Evolutionary conservation across 2,797 vertebrate species (phyloP).

Genomic region (Phoeniculus purpureus): DNA sequence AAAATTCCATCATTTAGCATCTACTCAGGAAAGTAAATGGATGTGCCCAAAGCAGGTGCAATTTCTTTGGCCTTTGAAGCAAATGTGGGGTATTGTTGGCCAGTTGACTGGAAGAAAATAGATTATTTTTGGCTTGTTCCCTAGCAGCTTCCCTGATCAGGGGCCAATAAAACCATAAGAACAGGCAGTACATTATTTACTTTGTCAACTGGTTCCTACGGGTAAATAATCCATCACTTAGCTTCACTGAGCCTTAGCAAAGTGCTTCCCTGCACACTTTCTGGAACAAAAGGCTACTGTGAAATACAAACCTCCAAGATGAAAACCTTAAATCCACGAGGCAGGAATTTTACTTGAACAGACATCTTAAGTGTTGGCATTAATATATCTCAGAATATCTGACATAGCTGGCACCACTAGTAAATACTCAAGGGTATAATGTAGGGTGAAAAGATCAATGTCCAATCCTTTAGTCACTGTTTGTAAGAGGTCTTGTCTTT

Average conservation of each 20-base stretch:
- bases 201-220: neutral
- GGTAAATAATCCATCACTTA: conserved; percentile 48
- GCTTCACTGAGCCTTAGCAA: conserved; percentile 10
- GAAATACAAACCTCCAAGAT: neutral
- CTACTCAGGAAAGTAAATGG: neutral
- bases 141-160: conserved; percentile 16
- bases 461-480: neutral
- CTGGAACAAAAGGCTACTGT: neutral
- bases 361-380: neutral
- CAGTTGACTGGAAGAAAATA: neutral
- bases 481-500: neutral
- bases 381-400: neutral
- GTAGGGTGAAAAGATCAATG: neutral
- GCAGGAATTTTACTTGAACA: neutral
- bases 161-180: conserved; percentile 7
- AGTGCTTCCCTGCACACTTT: neutral
- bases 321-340: neutral
- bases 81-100: neutral
- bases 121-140: conserved; percentile 22
- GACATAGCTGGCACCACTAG: neutral
- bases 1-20: neutral
- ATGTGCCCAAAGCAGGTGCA: conserved; percentile 16
- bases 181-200: conserved; percentile 38
- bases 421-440: no score
- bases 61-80: neutral